Conservation (phyloP, 2,888 invertebrate genomes). For the Parnassius mnemosyne region DNA sequence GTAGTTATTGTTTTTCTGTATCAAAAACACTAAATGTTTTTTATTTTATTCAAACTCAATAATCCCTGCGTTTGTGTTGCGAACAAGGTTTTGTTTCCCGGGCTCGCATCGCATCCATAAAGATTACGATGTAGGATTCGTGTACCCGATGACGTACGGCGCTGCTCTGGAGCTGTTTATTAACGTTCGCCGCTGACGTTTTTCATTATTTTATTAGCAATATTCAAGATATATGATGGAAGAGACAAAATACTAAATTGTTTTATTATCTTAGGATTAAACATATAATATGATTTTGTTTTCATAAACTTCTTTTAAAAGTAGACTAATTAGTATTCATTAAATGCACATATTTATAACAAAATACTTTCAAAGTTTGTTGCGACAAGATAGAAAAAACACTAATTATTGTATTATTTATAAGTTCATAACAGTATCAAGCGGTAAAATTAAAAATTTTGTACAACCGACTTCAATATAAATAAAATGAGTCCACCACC, state of each 20-base stretch:
- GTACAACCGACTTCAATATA: too few species aligned
- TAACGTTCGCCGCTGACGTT: constrained; percentile 28
- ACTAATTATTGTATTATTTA: background rate
- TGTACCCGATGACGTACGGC: constrained; percentile 37
- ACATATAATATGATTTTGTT: background rate
- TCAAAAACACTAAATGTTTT: too few species aligned
- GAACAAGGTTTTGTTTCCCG: constrained; percentile 12
- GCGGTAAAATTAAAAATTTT: too few species aligned
- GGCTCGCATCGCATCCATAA: constrained; percentile 44
- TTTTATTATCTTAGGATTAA: constrained; percentile 1
- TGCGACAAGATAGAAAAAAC: too few species aligned
- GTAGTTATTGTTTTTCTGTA: too few species aligned
- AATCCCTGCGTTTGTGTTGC: constrained; percentile 1
- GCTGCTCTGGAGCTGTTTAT: constrained; percentile 33
- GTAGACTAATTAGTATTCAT: too few species aligned
- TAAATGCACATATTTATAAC: too few species aligned
- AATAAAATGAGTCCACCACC: too few species aligned
- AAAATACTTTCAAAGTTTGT: too few species aligned
- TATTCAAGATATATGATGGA: constrained; percentile 28
- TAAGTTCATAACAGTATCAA: background rate
- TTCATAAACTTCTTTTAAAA: too few species aligned
- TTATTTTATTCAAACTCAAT: background rate
- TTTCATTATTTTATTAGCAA: constrained; percentile 27
- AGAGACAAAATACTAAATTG: constrained; percentile 9
- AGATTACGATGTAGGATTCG: constrained; percentile 36